Conservation (phyloP, 1,140 invertebrate genomes). For the Theocolax elegans region DNA sequence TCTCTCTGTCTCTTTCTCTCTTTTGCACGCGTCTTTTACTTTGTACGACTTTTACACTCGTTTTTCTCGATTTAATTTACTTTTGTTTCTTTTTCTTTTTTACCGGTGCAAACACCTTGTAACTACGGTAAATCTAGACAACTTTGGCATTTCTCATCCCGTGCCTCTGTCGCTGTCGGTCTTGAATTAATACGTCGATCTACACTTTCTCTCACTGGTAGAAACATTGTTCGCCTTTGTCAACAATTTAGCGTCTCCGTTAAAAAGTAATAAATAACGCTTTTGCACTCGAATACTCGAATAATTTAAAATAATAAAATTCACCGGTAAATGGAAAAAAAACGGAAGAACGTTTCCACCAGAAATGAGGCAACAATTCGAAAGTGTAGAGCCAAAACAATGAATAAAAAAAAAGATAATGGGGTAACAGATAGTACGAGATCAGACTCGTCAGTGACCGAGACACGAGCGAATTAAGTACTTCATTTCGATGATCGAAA, state of each 20-base stretch:
- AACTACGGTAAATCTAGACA: conserved; percentile 61
- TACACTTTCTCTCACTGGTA: no score
- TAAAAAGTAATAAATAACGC: neutral
- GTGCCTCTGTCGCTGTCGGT: conserved; percentile 12
- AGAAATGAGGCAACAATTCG: no score
- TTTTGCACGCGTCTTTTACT: no score
- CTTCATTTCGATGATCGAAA: conserved; percentile 22
- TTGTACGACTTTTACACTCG: no score
- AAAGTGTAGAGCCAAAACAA: neutral
- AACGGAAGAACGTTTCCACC: no score
- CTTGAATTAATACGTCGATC: neutral
- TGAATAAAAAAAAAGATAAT: conserved; percentile 2
- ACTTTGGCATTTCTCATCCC: conserved; percentile 65
- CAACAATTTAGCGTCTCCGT: no score
- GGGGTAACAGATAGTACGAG: neutral
- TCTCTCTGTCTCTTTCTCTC: neutral
- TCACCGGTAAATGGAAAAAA: no score
- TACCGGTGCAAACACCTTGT: conserved; percentile 29
- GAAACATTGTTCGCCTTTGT: no score
- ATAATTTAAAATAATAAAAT: no score
- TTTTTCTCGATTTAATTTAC: neutral
- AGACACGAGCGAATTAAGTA: conserved; percentile 22
- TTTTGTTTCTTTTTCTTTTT: conserved; percentile 4
- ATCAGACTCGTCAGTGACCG: conserved; percentile 5
- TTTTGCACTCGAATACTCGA: no score